Conservation (phyloP, 2,113 vertebrate species). For the Microtus pennsylvanicus region DNA sequence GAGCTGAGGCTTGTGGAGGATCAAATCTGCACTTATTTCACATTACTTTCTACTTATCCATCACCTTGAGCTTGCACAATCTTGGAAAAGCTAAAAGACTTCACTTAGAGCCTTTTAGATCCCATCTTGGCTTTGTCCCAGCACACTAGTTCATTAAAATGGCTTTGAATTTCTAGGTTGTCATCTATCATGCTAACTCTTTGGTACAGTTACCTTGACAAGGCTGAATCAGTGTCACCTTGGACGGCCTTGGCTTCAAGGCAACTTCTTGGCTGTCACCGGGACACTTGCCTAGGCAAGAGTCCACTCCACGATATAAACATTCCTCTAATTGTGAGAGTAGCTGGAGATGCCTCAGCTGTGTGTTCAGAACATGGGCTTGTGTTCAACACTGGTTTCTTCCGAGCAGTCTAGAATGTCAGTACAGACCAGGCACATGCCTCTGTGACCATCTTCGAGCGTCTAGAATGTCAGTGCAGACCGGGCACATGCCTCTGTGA, state of each 20-base stretch:
- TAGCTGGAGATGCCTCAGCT: not conserved
- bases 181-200: not conserved
- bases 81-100: not conserved
- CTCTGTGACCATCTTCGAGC: not conserved
- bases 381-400: not conserved
- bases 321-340: not conserved
- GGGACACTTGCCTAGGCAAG: not conserved
- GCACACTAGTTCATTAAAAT: not conserved
- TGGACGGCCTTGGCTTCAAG: not conserved
- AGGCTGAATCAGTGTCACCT: not conserved
- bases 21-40: not conserved
- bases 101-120: not conserved
- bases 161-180: not conserved
- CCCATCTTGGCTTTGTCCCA: not conserved
- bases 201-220: not conserved
- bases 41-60: too few relatives aligned
- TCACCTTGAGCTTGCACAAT: not conserved
- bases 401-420: not conserved
- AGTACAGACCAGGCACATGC: too few relatives aligned
- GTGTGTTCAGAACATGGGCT: not conserved
- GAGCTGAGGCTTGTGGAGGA: not conserved
- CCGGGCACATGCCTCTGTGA: too few relatives aligned
- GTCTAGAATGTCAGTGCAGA: not conserved
- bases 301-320: not conserved
- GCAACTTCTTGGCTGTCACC: not conserved